Evolutionary conservation across 2,113 vertebrate species (phyloP), one percentile per base, ranked within the genome.

Genomic region (Oncorhynchus tshawytscha): DNA sequence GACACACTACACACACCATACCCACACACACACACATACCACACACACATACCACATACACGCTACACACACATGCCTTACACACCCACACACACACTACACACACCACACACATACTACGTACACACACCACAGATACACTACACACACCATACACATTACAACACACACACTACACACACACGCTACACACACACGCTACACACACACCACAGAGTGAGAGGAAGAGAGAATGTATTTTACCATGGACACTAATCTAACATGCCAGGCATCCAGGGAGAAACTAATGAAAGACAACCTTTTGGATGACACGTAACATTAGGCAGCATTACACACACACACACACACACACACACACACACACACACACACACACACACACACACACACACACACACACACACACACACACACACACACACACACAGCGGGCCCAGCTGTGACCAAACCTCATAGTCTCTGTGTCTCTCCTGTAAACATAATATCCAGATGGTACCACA

Each of bases 401-500:
- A 49, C 69, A 51, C 39, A 70, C 69, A 51, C 22, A 51, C 39
- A 70, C 69, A 70, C 45, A 70, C 69, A 70, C 45, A 49, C 39
- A 71, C 45, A 71, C 69, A 71, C 45, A 54, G 79, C 72, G 67
- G 13, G n/a, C 72, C 81, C 88, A 89, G 89, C 89, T 90, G 88
- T 84, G 87, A 86, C 86, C 87, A 67, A 72, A 68, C 64, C 67
- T 67, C 29, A 18, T 39, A 7, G 27, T 20, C 31, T 39, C 6
- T 71, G 78, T 86, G 80, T 82, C 81, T 73, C 78, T 78, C 34
- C 78, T 71, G 84, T 86, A 83, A 89, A 90, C 86, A 87, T 85
- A 69, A 84, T 31, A 78, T 81, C 57, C 24, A 34, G 25, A 72
- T 71, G 67, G 15, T 39, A 34, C 70, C 66, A 62, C 20, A 65